Evolutionary conservation across 2,888 invertebrate species (phyloP).

Genomic region (Alloscopus bannaensis): DNA sequence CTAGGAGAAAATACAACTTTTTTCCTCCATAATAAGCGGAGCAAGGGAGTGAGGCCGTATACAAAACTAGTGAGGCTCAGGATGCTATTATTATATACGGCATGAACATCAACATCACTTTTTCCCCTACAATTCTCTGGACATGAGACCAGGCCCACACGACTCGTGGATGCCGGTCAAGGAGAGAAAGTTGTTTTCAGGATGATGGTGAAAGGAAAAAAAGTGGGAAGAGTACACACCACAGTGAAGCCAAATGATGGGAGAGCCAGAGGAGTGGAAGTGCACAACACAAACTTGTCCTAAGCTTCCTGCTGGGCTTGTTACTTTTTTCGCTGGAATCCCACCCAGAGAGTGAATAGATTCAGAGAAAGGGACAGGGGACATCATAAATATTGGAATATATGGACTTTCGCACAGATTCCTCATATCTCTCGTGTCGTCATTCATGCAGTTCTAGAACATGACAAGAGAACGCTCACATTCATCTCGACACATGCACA

Average conservation of each 20-base stretch:
- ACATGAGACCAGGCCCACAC: conserved; percentile 26
- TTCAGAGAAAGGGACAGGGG: too few species aligned
- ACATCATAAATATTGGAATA: conserved; percentile 56
- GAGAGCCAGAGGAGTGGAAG: conserved; percentile 27
- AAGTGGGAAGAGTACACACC: conserved; percentile 31
- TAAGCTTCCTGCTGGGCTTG: conserved; percentile 35
- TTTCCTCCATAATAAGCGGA: too few species aligned
- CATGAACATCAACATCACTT: too few species aligned
- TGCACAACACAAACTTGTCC: conserved; percentile 50
- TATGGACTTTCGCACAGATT: conserved; percentile 43
- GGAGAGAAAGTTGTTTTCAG: conserved; percentile 12
- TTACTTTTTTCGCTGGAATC: not conserved
- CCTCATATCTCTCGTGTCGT: conserved; percentile 33
- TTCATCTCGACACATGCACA: too few species aligned
- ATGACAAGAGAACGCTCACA: too few species aligned
- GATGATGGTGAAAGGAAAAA: conserved; percentile 39
- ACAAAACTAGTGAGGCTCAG: too few species aligned
- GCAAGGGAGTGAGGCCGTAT: not conserved
- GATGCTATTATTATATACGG: too few species aligned
- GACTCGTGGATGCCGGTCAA: conserved; percentile 42
- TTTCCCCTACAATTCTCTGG: conserved; percentile 23
- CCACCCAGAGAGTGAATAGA: conserved; percentile 15
- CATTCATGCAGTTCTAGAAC: conserved; percentile 26
- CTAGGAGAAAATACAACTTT: conserved; percentile 23
- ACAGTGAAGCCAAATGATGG: conserved; percentile 41